Evolutionary conservation across 2,113 vertebrate genomes (phyloP).

Genomic region (Peromyscus maniculatus): DNA sequence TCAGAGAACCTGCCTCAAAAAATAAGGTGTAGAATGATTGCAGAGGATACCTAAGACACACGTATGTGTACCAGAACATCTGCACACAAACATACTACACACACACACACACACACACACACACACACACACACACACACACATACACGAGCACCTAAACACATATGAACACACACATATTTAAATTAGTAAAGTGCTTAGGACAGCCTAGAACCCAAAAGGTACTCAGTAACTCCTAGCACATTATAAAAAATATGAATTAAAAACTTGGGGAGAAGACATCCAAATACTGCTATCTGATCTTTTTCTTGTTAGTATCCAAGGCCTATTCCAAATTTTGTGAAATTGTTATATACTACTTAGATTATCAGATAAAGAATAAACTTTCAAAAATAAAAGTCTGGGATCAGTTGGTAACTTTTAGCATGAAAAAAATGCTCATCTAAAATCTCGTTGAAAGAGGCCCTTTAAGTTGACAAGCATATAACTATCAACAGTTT

Average conservation of each 20-base stretch:
- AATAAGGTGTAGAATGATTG: not conserved
- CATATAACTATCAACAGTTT: not conserved
- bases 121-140: not conserved
- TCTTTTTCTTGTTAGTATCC: not conserved
- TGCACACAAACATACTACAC: not conserved
- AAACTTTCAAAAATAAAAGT: constrained; percentile 33
- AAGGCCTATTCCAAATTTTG: constrained; percentile 35
- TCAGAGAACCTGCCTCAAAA: not conserved
- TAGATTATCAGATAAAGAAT: not conserved
- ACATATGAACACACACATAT: too few relatives aligned
- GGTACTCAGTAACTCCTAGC: not conserved
- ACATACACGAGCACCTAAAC: not conserved
- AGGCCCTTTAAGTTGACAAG: not conserved
- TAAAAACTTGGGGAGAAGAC: not conserved
- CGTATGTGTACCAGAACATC: too few relatives aligned
- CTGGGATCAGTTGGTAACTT: not conserved
- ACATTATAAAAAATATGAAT: constrained; percentile 1
- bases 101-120: not conserved
- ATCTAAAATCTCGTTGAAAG: not conserved
- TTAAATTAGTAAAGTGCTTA: not conserved
- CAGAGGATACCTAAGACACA: not conserved
- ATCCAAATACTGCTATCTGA: not conserved
- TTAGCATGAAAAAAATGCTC: constrained; percentile 12
- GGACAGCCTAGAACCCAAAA: not conserved
- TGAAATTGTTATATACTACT: not conserved